phyloP scores from a whole-genome alignment of 2,113 vertebrate species.

The Lycaon pictus region DNA sequence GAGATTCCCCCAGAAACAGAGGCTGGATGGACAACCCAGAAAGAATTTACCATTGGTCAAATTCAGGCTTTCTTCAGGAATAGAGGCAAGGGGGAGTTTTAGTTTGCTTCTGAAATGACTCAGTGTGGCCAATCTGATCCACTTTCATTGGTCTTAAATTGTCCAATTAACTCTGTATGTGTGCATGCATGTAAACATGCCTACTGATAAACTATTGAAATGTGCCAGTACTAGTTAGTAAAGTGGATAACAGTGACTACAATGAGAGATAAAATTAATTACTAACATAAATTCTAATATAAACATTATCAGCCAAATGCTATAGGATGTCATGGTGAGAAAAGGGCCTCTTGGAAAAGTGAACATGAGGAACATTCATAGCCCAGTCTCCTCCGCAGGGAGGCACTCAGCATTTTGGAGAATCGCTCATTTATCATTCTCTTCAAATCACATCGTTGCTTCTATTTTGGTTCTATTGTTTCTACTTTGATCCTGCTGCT shows the following conservation, averaged over 20 bases:
- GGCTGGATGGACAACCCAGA: neutral
- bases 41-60: neutral
- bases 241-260: neutral
- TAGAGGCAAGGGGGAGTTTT: neutral
- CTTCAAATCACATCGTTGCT: conserved; percentile 34
- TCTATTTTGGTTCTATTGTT: conserved; percentile 45
- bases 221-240: neutral
- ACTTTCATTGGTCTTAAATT: conserved; percentile 23
- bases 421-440: neutral
- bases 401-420: neutral
- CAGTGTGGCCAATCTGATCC: neutral
- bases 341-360: neutral
- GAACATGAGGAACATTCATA: neutral
- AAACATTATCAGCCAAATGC: conserved; percentile 3
- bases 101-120: neutral
- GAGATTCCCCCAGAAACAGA: neutral
- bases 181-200: neutral
- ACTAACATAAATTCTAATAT: neutral
- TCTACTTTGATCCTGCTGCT: neutral
- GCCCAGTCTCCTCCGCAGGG: neutral
- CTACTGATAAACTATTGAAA: neutral
- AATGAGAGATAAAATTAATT: neutral
- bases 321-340: neutral
- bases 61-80: neutral
- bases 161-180: neutral